Conservation (phyloP, 1,140 invertebrate species). For the Vollenhovia emeryi region DNA sequence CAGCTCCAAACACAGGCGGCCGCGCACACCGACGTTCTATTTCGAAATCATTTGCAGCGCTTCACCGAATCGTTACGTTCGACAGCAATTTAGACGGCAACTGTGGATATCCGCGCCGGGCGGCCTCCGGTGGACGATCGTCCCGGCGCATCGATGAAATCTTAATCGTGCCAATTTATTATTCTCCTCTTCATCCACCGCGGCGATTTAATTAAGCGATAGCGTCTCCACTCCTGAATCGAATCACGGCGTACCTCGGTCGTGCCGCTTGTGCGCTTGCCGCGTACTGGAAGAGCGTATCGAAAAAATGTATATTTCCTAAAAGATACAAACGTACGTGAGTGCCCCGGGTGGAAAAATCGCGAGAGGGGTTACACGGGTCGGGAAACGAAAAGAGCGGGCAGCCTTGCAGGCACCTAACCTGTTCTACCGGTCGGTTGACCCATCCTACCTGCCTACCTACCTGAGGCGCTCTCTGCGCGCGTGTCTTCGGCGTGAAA, state of each 20-base stretch:
- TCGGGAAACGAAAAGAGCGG: not conserved
- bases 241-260: not conserved
- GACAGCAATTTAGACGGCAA: not conserved
- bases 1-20: not conserved
- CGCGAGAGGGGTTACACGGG: not conserved
- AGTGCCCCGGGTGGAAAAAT: not conserved
- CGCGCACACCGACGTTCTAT: not conserved
- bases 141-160: not conserved
- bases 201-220: not conserved
- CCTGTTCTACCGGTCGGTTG: slow-evolving; percentile 72
- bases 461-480: slow-evolving; percentile 66
- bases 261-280: not conserved
- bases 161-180: not conserved
- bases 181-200: not conserved
- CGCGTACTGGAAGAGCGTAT: not conserved
- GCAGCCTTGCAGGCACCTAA: slow-evolving; percentile 66
- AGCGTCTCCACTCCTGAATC: not conserved
- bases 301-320: not conserved
- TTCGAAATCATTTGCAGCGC: not conserved
- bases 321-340: not conserved
- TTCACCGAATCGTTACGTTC: not conserved
- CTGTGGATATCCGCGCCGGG: not conserved
- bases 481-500: slow-evolving; percentile 64
- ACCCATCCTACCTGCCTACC: slow-evolving; percentile 11
- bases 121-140: not conserved